Evolutionary conservation across 2,797 vertebrate genomes (phyloP), one percentile per base, ranked within the genome.

Genomic region (Meriones psammophilus): DNA sequence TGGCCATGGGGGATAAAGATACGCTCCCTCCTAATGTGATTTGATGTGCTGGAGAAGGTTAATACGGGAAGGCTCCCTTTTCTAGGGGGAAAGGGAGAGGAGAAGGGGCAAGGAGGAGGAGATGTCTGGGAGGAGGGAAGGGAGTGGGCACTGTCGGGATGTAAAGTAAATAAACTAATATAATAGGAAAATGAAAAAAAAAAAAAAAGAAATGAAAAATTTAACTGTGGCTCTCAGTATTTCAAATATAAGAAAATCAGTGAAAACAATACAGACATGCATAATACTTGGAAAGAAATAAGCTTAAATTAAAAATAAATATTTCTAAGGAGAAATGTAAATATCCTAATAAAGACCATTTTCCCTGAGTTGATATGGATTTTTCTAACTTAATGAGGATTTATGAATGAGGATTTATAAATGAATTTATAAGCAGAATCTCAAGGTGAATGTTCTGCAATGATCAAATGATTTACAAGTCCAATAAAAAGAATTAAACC

Each of bases 391-490:
- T 60, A 50, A 64, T 76, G 50, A 58, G 7, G 30, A 69, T 68
- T 88, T 85, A 79, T 50, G 50, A 50, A 64, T 74, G 62, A 58
- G 7, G 30, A 68, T 66, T 88, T 85, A 79, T 50, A 5, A 58
- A 77, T 88, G 13, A 94, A 92, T 88, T 50, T 83, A 33, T 18
- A 54, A 80, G 60, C 28, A 85, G 83, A 58, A 64, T 69, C 8
- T 95, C 73, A 81, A 93, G 94, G 68, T 14, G 2, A 14, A 86
- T 50, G 28, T 66, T 77, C 14, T 68, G 2, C 71, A 94, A 68
- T 93, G 12, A 80, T 74, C 10, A 73, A 77, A 69, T 76, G 15
- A 94, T 68, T 79, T 96, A 36, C 88, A 88, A 80, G 85, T 88
- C 0, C 13, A 1, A 18, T 62, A 76, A 30, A 71, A 91, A 74